Evolutionary conservation across 2,888 invertebrate genomes (phyloP), one percentile per base, ranked within the genome.

Genomic region (Pelosia muscerda): DNA sequence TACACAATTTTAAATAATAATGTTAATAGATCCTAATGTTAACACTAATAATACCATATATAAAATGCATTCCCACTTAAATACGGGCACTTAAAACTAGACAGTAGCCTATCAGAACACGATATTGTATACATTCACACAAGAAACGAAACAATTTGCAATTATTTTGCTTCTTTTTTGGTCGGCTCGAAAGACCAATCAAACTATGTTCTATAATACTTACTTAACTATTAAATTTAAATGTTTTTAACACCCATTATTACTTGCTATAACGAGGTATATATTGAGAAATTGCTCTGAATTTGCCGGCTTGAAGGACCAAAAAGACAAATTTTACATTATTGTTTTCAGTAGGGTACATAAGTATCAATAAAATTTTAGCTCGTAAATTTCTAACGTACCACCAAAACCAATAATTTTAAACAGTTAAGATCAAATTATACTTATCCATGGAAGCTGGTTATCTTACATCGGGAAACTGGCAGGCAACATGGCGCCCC

Each of bases 401-500:
- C 6, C 10, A 31, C 31, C 6, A 31, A 1, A 9, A 10, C 31
- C 6, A 31, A 8, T 42, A 42, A 42, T 6, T 19, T 42, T 19
- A 13, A 42, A 42, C 42, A 42, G 19, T 49, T 49, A 49, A n/a
- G n/a, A n/a, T 49, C 9, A 49, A 49, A 49, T n/a, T 23, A 28
- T 42, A 49, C 23, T 34, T 11, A 49, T 58, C 49, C 54, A 13
- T 26, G 53, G 19, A 49, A 65, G 19, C 34, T 25, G 19, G 11
- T 25, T 49, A 2, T 54, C 71, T 68, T 65, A 94, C 94, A 68
- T 84, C 76, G 34, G 92, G 86, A 71, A 89, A 94, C 73, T 90
- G 90, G 71, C 94, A 94, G 3, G 86, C 94, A 0, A 94, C 86
- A 72, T 94, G 94, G 0, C 74, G 75, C 0, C 94, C 94, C 61